phyloP scores from a whole-genome alignment of 1,140 invertebrate species.

The Fopius arisanus region DNA sequence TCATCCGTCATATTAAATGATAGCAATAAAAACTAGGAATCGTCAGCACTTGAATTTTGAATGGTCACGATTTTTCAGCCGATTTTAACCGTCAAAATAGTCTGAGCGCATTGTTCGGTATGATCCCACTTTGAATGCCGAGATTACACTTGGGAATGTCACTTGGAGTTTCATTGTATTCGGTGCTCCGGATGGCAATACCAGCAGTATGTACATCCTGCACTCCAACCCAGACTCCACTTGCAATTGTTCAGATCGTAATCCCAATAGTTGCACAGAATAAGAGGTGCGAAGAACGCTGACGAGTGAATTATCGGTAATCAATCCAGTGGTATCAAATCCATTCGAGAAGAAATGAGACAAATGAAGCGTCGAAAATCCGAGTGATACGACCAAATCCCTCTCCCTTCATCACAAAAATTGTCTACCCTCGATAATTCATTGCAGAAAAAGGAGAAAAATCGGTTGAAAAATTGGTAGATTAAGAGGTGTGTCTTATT shows the following conservation, averaged over 20 bases:
- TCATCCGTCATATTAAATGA: no score
- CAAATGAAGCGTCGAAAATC: no score
- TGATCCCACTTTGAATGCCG: slow-evolving; percentile 19
- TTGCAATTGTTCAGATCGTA: not conserved
- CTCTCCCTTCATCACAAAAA: no score
- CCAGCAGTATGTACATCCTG: slow-evolving; percentile 21
- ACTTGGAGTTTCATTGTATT: slow-evolving; percentile 25
- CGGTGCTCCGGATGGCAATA: not conserved
- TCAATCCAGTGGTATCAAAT: no score
- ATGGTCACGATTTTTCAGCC: not conserved
- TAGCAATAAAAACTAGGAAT: no score
- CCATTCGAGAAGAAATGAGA: no score
- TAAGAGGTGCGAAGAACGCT: not conserved
- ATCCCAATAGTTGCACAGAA: not conserved
- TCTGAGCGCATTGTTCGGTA: slow-evolving; percentile 24
- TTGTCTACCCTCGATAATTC: no score
- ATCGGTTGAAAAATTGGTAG: no score
- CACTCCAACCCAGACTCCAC: slow-evolving; percentile 4
- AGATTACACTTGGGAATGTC: slow-evolving; percentile 26
- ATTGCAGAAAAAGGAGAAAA: no score
- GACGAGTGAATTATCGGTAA: no score
- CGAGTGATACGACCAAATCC: no score
- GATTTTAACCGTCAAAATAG: slow-evolving; percentile 22
- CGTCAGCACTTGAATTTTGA: slow-evolving; percentile 13
- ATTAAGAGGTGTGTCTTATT: no score